A percentile compares a stretch with the other conserved stretches of the same genome.
Evolutionary conservation across 1,140 invertebrate species (phyloP).

Genomic region (Coenobita brevimanus): DNA sequence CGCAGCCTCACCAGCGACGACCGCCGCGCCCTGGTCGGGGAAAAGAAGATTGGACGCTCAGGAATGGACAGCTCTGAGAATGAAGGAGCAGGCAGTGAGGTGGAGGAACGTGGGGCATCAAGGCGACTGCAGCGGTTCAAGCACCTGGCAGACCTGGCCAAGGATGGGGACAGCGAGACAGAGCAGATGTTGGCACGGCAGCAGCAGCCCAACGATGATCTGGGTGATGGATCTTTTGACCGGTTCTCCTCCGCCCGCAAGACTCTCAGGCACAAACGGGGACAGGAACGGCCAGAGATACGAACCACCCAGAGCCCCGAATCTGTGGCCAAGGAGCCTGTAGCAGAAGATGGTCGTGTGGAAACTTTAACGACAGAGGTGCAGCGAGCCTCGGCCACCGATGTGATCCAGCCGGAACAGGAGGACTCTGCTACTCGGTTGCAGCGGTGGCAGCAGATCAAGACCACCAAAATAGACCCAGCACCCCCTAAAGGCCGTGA

Average conservation of each 20-base stretch:
- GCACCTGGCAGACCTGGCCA: conserved; percentile 68
- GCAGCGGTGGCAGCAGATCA: conserved; percentile 78
- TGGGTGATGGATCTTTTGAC: conserved; percentile 84
- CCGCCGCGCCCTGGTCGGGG: conserved; percentile 30
- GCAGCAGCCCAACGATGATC: conserved; percentile 71
- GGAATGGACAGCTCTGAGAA: conserved; percentile 57
- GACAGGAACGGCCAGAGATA: conserved; percentile 75
- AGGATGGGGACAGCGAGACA: conserved; percentile 68
- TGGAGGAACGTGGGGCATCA: conserved; percentile 56
- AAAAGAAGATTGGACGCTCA: conserved; percentile 28
- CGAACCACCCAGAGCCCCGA: not conserved
- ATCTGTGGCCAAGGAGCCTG: conserved; percentile 39
- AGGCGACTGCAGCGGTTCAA: conserved; percentile 62
- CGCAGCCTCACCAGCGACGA: conserved; percentile 60
- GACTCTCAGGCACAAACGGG: conserved; percentile 86
- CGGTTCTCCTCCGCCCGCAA: conserved; percentile 85
- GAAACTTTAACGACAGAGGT: conserved; percentile 72
- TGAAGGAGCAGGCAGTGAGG: conserved; percentile 56
- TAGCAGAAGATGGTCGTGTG: conserved; percentile 71
- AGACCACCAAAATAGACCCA: conserved; percentile 56
- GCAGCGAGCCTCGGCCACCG: conserved; percentile 71
- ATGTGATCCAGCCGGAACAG: conserved; percentile 70
- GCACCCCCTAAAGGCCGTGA: conserved; percentile 31
- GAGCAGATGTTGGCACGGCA: conserved; percentile 66
- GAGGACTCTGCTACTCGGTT: conserved; percentile 79